Base-by-base conservation (phyloP, 2,113 vertebrate genomes). In the Platysteira castanea region DNA sequence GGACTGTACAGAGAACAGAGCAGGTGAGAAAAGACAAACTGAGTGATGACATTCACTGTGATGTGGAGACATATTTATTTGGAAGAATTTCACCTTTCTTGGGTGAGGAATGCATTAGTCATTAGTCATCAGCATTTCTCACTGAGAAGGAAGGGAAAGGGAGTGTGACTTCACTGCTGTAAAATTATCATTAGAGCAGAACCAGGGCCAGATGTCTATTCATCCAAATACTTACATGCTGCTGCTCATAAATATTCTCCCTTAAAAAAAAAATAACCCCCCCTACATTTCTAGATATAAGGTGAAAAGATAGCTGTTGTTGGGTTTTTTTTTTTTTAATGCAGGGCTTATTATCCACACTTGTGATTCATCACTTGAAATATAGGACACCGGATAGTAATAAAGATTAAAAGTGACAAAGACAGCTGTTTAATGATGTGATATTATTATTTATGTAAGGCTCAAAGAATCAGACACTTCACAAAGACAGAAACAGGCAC, bases 391-490 rank as follows among this genome's bases (percentile, higher is more conserved):
- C 5, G 20, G 63, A 47, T 8, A 77, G 50, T 8, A 91, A 85
- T 88, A 77, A 90, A 97, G 84, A 93, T 59, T 59, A 65, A 8
- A 95, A 83, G 54, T 74, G 79, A 54, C 75, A 94, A 65, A 96
- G 75, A 77, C 30, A 88, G 63, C 71, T 88, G 69, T 81, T 91
- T 90, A 83, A 86, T 64, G 47, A 88, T 70, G 71, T 54, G 71
- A 13, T 84, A 63, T 71, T 95, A 87, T 90, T 93, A 88, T 88
- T 95, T 96, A 93, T 68, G 82, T 44, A 88, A 67, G 54, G 82
- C 39, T 87, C 50, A 88, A 79, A 87, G 79, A 76, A 70, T 83
- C 41, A 82, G 42, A 65, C 91, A 93, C 75, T 88, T 90, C 71
- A 65, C 57, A 70, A 89, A 69, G 75, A 74, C 78, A 92, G 78